phyloP scores from a whole-genome alignment of 2,113 vertebrate species.

The Tenrec ecaudatus region DNA sequence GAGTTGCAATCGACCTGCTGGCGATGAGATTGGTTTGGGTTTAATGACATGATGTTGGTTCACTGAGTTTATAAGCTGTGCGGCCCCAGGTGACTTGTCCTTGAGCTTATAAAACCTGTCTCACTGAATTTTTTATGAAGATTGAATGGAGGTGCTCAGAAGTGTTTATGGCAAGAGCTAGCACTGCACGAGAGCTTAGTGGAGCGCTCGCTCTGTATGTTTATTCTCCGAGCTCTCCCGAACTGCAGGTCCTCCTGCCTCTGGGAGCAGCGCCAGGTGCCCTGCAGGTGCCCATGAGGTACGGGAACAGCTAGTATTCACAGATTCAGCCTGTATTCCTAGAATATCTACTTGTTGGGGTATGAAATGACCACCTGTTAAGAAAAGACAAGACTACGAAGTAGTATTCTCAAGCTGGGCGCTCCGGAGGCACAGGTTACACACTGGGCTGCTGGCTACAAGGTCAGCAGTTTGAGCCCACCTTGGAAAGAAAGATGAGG shows the following conservation, averaged over 20 bases:
- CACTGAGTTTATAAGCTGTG: background rate
- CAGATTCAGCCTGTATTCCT: too few species aligned
- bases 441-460: too few species aligned
- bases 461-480: too few species aligned
- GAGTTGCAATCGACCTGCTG: background rate
- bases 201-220: background rate
- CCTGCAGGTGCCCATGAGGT: too few species aligned
- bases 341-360: too few species aligned
- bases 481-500: too few species aligned
- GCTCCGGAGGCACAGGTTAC: too few species aligned
- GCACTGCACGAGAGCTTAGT: background rate
- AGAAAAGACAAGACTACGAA: too few species aligned
- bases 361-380: too few species aligned
- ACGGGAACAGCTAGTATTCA: too few species aligned
- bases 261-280: background rate
- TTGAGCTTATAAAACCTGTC: background rate
- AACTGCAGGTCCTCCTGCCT: background rate
- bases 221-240: background rate
- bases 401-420: too few species aligned
- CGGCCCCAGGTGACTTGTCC: background rate
- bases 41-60: background rate
- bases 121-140: constrained; percentile 42
- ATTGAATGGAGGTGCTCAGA: background rate
- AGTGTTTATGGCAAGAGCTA: background rate
- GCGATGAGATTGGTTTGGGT: background rate